A percentile compares a stretch with the other conserved stretches of the same genome.
Evolutionary conservation across 1,140 invertebrate genomes (phyloP).

Genomic region (Drosophila teissieri): DNA sequence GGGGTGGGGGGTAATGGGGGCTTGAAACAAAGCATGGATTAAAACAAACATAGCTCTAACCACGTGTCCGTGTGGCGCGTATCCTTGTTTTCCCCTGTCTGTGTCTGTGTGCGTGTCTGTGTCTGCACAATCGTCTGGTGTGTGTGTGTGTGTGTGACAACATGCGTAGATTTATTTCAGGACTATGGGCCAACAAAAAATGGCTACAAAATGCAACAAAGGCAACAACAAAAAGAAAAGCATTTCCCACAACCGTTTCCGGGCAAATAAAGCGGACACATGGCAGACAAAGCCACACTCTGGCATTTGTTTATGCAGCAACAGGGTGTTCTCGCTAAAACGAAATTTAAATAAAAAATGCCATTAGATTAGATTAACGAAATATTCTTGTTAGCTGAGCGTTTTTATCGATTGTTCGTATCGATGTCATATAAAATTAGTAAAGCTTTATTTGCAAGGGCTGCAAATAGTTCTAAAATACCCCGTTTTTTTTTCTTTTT

Average conservation of each 20-base stretch:
- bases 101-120: constrained; percentile 1
- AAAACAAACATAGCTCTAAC: constrained; percentile 60
- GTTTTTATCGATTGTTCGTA: no score
- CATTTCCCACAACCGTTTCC: constrained; percentile 14
- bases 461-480: neutral
- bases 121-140: constrained; percentile 2
- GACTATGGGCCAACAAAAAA: constrained; percentile 12
- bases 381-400: no score
- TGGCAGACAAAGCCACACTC: constrained; percentile 16
- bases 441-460: no score
- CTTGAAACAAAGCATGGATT: constrained; percentile 43
- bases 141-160: constrained; percentile 11
- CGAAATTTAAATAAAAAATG: neutral
- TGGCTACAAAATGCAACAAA: constrained; percentile 1
- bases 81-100: constrained; percentile 27
- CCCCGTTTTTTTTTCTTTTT: neutral
- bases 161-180: constrained; percentile 55
- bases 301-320: constrained; percentile 7
- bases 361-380: no score
- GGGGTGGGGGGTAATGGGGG: neutral
- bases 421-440: no score
- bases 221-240: neutral
- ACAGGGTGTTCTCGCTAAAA: constrained; percentile 9
- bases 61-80: constrained; percentile 56
- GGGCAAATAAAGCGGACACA: constrained; percentile 20